phyloP scores from a whole-genome alignment of 2,888 invertebrate genomes.

The Didymodactylos carnosus region DNA sequence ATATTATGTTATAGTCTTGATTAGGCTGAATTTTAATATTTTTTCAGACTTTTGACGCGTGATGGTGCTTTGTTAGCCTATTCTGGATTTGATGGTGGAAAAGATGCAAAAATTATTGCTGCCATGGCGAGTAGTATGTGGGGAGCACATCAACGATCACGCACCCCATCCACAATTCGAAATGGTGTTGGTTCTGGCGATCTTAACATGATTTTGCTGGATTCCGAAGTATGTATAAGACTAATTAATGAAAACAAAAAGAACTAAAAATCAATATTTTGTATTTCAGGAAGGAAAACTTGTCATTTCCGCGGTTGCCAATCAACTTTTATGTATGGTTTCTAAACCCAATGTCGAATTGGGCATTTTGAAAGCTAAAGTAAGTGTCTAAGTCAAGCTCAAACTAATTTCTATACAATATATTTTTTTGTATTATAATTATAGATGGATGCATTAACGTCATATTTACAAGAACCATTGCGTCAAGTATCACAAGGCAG shows the following conservation, averaged over 20 bases:
- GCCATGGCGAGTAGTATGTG: background rate
- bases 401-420: background rate
- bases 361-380: background rate
- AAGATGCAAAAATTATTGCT: background rate
- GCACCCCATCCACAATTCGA: background rate
- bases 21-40: background rate
- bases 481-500: background rate
- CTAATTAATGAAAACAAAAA: background rate
- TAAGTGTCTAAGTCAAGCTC: background rate
- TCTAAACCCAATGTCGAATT: background rate
- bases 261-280: background rate
- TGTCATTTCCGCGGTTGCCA: background rate
- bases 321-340: background rate
- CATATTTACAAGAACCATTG: background rate
- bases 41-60: background rate
- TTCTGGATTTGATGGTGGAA: background rate
- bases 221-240: background rate
- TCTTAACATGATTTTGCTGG: background rate
- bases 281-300: background rate
- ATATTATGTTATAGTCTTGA: background rate
- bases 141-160: background rate
- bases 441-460: background rate
- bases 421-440: background rate
- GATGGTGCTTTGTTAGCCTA: background rate
- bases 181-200: background rate